Evolutionary conservation across 2,888 invertebrate species (phyloP).

Genomic region (Athrips mouffetella): DNA sequence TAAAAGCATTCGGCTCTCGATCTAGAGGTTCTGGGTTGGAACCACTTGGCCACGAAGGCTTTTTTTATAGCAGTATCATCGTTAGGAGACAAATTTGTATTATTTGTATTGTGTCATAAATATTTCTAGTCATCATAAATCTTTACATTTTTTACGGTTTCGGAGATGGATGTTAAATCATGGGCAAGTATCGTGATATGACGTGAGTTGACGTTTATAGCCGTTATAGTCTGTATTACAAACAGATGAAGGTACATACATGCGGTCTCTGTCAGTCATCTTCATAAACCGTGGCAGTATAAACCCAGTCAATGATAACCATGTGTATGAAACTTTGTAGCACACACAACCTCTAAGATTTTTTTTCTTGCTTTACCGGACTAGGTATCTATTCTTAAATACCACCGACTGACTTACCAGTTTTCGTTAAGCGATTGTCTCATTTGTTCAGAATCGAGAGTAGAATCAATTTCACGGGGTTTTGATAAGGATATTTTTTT

Average conservation of each 20-base stretch:
- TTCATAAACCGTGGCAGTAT: slow-evolving; percentile 8
- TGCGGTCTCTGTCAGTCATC: slow-evolving; percentile 8
- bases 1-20: too few species aligned
- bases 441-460: too few species aligned
- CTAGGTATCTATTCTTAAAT: too few species aligned
- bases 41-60: too few species aligned
- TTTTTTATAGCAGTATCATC: too few species aligned
- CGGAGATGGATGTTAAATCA: neutral
- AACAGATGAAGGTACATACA: slow-evolving; percentile 8
- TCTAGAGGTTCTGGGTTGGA: too few species aligned
- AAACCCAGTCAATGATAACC: neutral
- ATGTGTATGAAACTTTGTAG: neutral
- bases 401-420: too few species aligned
- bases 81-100: too few species aligned
- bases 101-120: neutral
- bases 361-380: too few species aligned
- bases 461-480: too few species aligned
- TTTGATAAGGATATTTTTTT: too few species aligned
- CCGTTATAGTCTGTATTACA: neutral
- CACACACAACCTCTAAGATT: neutral
- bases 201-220: slow-evolving; percentile 2
- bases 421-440: too few species aligned
- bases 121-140: slow-evolving; percentile 2
- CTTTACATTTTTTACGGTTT: neutral
- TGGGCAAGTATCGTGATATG: neutral